Evolutionary conservation across 1,140 invertebrate genomes (phyloP).

Genomic region (Diabrotica undecimpunctata): DNA sequence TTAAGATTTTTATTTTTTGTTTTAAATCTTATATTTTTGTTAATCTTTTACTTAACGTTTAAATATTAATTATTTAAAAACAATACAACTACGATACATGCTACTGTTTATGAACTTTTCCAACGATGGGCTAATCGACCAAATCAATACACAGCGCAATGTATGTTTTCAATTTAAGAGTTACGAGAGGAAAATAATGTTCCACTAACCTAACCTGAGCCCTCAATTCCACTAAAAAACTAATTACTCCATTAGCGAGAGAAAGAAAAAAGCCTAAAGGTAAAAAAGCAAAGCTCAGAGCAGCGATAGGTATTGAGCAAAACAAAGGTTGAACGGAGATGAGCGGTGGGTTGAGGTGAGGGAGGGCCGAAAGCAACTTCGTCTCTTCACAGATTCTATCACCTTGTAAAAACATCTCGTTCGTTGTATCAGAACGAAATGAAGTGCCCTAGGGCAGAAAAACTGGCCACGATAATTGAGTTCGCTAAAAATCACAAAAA

Average conservation of each 20-base stretch:
- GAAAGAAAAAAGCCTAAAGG: conserved; percentile 8
- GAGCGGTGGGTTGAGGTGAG: not conserved
- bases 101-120: no score
- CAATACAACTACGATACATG: no score
- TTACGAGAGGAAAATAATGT: not conserved
- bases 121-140: no score
- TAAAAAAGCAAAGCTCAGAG: conserved; percentile 9
- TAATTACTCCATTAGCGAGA: conserved; percentile 10
- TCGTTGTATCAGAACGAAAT: not conserved
- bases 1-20: no score
- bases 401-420: conserved; percentile 15
- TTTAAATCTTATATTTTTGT: no score
- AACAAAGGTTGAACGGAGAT: not conserved
- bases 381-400: conserved; percentile 4
- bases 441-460: conserved; percentile 11
- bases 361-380: conserved; percentile 1
- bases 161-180: no score
- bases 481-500: conserved; percentile 22
- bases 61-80: no score
- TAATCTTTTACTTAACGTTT: no score
- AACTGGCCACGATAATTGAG: conserved; percentile 18
- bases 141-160: no score
- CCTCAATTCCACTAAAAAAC: conserved; percentile 5
- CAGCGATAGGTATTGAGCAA: not conserved
- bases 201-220: not conserved